Base-by-base conservation (phyloP, 2,888 invertebrate species). In the Metacarcinus magister region DNA sequence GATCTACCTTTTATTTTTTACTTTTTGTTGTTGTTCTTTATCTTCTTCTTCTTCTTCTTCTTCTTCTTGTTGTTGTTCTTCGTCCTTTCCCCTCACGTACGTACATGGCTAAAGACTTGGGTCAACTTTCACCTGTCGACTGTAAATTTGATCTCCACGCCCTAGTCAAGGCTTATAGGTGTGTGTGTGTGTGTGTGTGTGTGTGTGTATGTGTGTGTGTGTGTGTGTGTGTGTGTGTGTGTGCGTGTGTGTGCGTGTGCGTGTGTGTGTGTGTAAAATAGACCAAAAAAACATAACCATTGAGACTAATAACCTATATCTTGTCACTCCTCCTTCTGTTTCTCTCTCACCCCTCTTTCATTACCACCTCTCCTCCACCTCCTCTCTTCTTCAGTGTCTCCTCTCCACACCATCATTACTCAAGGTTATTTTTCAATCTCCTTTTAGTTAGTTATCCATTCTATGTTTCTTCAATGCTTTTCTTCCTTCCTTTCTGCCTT, bases 61-160 rank as follows among this genome's bases (percentile, higher is more conserved):
- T 28, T 28, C 75, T 46, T 46, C 46, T 10, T 46, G 5, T 46
- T 46, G 3, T 75, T 75, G 28, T 60, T 75, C 75, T 28, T 75
- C 75, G n/a, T 75, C 28, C 28, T 28, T 10, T 4, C 28, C 75
- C 4, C 28, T 28, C 28, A 28, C 75, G 4, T 28, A n/a, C 75
- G 28, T 2, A 75, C 75, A 75, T 28, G 75, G 28, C 75, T 75
- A 75, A 75, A 75, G 75, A 75, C 75, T 28, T 28, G 28, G 75
- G 75, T 28, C 75, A 75, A 28, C 75, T 75, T 75, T 75, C 75
- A 75, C 75, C 75, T 75, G 75, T 75, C 75, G 75, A 75, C n/a
- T 5, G 28, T 75, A 75, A 75, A 75, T 75, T 28, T 75, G n/a
- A 75, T n/a, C 75, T 28, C 60, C 60, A 60, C 60, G 16, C 60